Conservation (phyloP, 92 coral and sea anemone species). For the Chrysogorgia sp. region DNA sequence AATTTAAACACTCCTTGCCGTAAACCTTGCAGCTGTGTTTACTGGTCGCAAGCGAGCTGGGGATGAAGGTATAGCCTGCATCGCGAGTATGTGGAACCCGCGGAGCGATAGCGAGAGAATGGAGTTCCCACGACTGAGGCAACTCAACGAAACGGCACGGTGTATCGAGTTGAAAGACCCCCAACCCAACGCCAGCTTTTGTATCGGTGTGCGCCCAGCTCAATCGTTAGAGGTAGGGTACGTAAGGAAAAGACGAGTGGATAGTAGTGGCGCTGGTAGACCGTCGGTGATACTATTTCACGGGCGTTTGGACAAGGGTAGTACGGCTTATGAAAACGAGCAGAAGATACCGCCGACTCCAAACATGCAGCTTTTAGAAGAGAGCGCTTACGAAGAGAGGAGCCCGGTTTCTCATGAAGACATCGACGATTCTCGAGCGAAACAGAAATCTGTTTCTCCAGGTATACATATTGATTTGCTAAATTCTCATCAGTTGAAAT, state of each 20-base stretch:
- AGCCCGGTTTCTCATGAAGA: no score
- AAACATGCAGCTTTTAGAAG: not conserved
- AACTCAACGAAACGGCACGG: not conserved
- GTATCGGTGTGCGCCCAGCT: not conserved
- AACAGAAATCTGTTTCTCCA: no score
- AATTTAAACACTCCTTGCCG: not conserved
- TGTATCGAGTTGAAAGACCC: not conserved
- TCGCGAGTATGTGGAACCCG: not conserved
- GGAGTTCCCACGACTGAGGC: not conserved
- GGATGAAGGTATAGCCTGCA: not conserved
- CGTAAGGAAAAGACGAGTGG: not conserved
- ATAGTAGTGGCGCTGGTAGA: constrained; percentile 9
- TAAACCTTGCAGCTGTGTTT: not conserved
- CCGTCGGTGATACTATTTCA: constrained; percentile 33
- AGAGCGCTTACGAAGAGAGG: no score
- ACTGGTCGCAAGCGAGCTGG: not conserved
- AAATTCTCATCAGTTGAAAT: no score
- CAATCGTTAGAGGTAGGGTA: not conserved
- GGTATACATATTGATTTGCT: no score
- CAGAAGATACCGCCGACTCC: not conserved
- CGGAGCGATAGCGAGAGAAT: constrained; percentile 8
- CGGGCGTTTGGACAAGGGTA: constrained; percentile 2
- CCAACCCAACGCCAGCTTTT: not conserved
- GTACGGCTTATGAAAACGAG: not conserved
- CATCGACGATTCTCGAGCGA: no score